phyloP scores from a whole-genome alignment of 1,140 invertebrate genomes.

The Dolichoris vasculosae region DNA sequence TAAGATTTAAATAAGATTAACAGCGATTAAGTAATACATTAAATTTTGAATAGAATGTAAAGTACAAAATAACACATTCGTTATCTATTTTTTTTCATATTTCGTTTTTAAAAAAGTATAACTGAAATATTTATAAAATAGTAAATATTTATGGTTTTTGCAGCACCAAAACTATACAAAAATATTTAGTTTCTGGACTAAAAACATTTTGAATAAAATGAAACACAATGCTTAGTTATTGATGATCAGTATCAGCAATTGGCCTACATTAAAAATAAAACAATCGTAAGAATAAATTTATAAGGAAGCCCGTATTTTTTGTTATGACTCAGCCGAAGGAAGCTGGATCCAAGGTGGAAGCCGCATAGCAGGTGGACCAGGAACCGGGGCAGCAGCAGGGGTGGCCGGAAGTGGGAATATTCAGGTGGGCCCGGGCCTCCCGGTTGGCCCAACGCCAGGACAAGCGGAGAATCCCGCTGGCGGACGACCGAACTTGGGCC shows the following conservation, averaged over 20 bases:
- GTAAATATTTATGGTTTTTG: background rate
- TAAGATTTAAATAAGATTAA: too few species aligned
- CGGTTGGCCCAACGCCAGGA: slow-evolving; percentile 61
- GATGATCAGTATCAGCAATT: too few species aligned
- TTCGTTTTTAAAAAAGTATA: too few species aligned
- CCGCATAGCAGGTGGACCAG: slow-evolving; percentile 74
- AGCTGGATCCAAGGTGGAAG: slow-evolving; percentile 86
- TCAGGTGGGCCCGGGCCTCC: slow-evolving; percentile 78
- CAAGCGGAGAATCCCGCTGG: slow-evolving; percentile 69
- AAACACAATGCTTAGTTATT: too few species aligned
- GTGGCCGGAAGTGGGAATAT: slow-evolving; percentile 74
- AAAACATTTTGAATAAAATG: too few species aligned
- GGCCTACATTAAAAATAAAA: too few species aligned
- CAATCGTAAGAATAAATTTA: background rate
- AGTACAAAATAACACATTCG: too few species aligned
- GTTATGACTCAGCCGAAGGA: slow-evolving; percentile 80
- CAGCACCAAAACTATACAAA: too few species aligned
- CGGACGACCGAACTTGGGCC: slow-evolving; percentile 74
- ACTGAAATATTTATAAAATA: slow-evolving; percentile 7
- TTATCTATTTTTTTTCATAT: too few species aligned
- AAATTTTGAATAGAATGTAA: too few species aligned
- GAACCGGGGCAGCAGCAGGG: slow-evolving; percentile 73
- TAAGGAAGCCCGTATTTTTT: slow-evolving; percentile 6
- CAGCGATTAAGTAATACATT: too few species aligned
- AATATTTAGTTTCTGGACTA: too few species aligned